Percentiles rank a stretch among this genome's conserved stretches.
phyloP scores from a whole-genome alignment of 2,797 vertebrate genomes.

The Capromys pilorides region DNA sequence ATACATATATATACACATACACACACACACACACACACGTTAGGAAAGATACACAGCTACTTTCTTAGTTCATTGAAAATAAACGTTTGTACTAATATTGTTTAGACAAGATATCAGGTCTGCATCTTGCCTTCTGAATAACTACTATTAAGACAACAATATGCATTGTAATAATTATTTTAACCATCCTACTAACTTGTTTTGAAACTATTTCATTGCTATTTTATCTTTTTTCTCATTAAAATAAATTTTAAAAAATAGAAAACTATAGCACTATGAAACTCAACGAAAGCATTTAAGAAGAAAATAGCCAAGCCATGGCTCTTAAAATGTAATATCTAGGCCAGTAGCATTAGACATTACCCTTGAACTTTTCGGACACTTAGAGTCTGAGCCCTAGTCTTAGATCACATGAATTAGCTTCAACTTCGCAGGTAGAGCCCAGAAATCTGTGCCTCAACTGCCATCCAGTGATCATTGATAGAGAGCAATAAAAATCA shows the following conservation, averaged over 20 bases:
- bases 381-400: not conserved
- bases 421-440: not conserved
- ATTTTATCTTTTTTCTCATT: no score
- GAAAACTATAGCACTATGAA: not conserved
- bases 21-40: no score
- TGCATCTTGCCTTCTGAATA: no score
- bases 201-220: no score
- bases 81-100: no score
- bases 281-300: not conserved
- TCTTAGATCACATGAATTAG: not conserved
- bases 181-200: no score
- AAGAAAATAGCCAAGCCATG: not conserved
- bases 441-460: not conserved
- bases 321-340: not conserved
- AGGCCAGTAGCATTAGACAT: not conserved
- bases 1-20: no score
- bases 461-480: not conserved
- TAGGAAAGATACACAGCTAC: no score
- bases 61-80: no score
- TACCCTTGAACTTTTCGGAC: not conserved
- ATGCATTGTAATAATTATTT: no score
- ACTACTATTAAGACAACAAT: no score
- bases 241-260: not conserved
- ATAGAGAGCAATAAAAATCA: not conserved
- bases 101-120: no score